Evolutionary conservation across 37 sponge, comb jelly and placozoan genomes (phyloP).

Genomic region (Eunapius fragilis): DNA sequence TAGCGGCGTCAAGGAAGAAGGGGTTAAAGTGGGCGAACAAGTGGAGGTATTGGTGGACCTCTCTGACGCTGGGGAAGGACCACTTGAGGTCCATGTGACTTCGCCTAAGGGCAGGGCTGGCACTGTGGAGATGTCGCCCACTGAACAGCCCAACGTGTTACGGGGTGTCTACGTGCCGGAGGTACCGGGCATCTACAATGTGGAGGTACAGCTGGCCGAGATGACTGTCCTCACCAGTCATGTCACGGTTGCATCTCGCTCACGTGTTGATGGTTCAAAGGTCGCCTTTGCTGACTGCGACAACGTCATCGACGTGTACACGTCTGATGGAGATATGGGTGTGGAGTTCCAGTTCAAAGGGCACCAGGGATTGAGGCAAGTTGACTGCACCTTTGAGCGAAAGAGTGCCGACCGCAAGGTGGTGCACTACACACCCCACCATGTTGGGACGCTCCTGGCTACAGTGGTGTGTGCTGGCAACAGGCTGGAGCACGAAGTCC

Average conservation of each 20-base stretch:
- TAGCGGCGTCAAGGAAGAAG: constrained; percentile 86
- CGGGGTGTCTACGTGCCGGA: constrained; percentile 53
- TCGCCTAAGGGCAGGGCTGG: constrained; percentile 51
- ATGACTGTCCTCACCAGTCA: constrained; percentile 70
- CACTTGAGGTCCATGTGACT: constrained; percentile 63
- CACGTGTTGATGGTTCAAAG: constrained; percentile 57
- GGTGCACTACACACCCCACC: constrained; percentile 58
- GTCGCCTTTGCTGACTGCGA: constrained; percentile 48
- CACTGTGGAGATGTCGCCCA: constrained; percentile 9
- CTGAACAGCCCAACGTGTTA: constrained; percentile 15
- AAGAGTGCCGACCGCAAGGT: constrained; percentile 51
- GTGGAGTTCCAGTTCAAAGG: constrained; percentile 20
- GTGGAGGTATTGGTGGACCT: constrained; percentile 81
- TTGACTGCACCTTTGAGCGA: constrained; percentile 16
- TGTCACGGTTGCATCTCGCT: constrained; percentile 64
- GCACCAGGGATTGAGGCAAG: constrained; percentile 11
- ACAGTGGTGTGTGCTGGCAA: constrained; percentile 38
- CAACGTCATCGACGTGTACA: constrained; percentile 57
- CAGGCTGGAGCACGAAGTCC: neutral
- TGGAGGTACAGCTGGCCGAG: constrained; percentile 77
- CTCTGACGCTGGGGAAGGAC: constrained; percentile 67
- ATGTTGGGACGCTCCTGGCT: constrained; percentile 9
- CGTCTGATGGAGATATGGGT: constrained; percentile 49
- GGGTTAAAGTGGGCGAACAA: constrained; percentile 64
- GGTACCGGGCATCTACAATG: constrained; percentile 66